These are phyloP conservation scores for Martes martes DNA, from an alignment of 2,113 vertebrate species.

Conservation along the genomic window DNA sequence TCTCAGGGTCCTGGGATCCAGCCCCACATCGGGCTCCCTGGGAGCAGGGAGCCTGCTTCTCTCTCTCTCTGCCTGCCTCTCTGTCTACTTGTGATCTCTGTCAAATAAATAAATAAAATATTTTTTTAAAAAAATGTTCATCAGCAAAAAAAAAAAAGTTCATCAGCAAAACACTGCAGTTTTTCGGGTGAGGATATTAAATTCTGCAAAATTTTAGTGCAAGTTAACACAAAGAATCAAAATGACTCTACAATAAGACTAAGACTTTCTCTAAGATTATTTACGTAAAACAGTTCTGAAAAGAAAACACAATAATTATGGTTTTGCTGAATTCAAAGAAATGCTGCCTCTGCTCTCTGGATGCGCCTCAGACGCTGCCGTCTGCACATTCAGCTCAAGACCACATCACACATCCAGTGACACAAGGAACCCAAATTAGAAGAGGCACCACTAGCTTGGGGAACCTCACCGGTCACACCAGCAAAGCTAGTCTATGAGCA, in stretches of 20 bases:
- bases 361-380: slow-evolving; percentile 63
- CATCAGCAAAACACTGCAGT: neutral
- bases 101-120: no score
- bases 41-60: no score
- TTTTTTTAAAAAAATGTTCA: no score
- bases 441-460: neutral
- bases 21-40: no score
- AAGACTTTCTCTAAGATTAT: slow-evolving; percentile 73
- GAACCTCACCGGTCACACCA: neutral
- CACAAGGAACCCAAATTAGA: slow-evolving; percentile 22
- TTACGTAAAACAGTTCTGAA: slow-evolving; percentile 76
- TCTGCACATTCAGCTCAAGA: slow-evolving; percentile 61
- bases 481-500: accelerated
- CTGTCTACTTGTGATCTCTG: no score
- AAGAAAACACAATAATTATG: slow-evolving; percentile 77
- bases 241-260: slow-evolving; percentile 50
- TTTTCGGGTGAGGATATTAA: neutral
- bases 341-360: slow-evolving; percentile 67
- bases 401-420: neutral
- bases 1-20: no score
- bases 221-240: slow-evolving; percentile 73
- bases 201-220: slow-evolving; percentile 60
- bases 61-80: no score
- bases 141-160: neutral
- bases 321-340: slow-evolving; percentile 67